Conservation (phyloP, 2,113 vertebrate species). For the Montifringilla adamsi region DNA sequence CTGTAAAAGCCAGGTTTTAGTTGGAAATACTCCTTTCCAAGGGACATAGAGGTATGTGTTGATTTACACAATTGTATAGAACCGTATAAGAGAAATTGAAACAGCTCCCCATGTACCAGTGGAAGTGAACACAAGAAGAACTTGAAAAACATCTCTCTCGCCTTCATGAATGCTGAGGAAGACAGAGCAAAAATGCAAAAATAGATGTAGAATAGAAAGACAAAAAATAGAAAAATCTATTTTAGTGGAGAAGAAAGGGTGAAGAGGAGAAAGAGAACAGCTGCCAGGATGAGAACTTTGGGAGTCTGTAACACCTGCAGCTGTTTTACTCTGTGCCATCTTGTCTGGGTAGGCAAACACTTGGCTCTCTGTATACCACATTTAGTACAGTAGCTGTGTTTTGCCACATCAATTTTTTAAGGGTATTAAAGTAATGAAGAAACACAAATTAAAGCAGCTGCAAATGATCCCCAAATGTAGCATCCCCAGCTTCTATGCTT, state of each 20-base stretch:
- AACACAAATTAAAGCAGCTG: constrained; percentile 27
- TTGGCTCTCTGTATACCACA: neutral
- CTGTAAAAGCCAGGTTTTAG: neutral
- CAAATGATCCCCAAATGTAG: neutral
- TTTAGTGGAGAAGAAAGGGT: neutral
- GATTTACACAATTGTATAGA: neutral
- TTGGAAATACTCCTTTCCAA: neutral
- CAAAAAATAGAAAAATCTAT: neutral
- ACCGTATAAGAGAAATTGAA: neutral
- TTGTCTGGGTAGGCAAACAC: neutral
- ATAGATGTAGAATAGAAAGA: neutral
- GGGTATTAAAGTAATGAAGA: neutral
- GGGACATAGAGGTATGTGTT: neutral
- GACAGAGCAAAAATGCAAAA: neutral
- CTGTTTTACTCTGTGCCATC: neutral
- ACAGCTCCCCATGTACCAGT: neutral
- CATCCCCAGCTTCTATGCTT: neutral
- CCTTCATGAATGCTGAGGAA: neutral
- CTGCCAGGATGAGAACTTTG: neutral
- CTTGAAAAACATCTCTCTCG: neutral
- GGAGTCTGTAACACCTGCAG: neutral
- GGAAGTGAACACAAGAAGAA: neutral
- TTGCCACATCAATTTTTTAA: neutral
- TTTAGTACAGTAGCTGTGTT: neutral
- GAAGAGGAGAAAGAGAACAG: neutral